Evolutionary conservation across 1,140 invertebrate genomes (phyloP), one percentile per base, ranked within the genome.

Genomic region (Drosophila varians): DNA sequence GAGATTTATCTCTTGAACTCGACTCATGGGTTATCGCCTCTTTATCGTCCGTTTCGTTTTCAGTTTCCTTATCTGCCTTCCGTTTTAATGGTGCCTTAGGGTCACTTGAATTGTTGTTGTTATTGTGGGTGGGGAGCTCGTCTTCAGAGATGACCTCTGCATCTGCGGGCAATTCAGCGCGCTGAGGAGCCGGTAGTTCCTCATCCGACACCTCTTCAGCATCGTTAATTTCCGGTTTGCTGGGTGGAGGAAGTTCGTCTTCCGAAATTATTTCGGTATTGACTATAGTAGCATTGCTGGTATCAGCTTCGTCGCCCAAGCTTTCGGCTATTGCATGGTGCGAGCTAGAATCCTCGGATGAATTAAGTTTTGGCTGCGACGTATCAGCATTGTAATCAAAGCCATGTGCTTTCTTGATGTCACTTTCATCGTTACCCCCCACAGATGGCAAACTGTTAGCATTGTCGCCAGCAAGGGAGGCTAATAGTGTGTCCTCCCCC

Each of bases 101-200:
- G 80, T 95, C 94, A 6, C n/a, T 70, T 3, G 65, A 48, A 51
- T 51, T 62, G 4, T 66, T 57, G 14, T 57, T 71, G n/a, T 86
- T 88, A 8, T 83, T 76, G 26, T 87, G 74, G 31, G 77, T 78
- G 26, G 95, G 95, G 21, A 96, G 88, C 91, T 96, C 96, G 91
- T 96, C 95, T 84, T 96, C 96, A 1, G 95, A 96, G 1, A 96
- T 95, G 1, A 95, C 95, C 89, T 96, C 96, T 0, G 95, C 96
- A 91, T 96, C 95, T 12, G 94, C 93, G 1, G 95, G 95, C n/a
- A 96, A 88, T 84, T 96, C 95, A 43, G 95, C 95, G 28, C 95
- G 92, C 73, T 95, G 94, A 0, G 95, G 94, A 0, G 94, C 95
- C 16, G 95, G 96, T 4, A 96, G 90, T 91, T 96, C 95, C 91